Conservation (phyloP, 2,888 invertebrate species). For the Amblyjoppa proteus region DNA sequence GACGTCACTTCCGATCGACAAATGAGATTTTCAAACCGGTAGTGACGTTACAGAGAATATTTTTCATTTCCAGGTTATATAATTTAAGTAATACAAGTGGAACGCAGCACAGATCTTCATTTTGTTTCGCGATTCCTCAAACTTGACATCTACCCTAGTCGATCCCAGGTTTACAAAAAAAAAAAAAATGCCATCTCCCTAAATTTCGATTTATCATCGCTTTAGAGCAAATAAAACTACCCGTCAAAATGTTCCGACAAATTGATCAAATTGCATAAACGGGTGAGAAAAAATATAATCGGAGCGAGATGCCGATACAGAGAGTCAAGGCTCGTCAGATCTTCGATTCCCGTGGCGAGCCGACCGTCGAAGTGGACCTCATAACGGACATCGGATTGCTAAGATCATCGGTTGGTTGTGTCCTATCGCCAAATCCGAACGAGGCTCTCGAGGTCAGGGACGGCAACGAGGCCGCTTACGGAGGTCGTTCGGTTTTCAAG, state of each 20-base stretch:
- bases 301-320: constrained; percentile 86
- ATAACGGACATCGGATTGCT: constrained; percentile 81
- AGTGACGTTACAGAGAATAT: too few species aligned
- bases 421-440: constrained; percentile 72
- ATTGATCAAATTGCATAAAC: not conserved
- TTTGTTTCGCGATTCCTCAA: not conserved
- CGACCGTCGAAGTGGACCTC: constrained; percentile 87
- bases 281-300: not conserved
- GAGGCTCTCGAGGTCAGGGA: constrained; percentile 78
- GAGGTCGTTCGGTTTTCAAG: constrained; percentile 78
- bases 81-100: not conserved
- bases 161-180: constrained; percentile 16
- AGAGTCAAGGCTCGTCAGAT: constrained; percentile 89
- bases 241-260: constrained; percentile 20
- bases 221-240: not conserved
- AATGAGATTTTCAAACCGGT: too few species aligned
- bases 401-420: constrained; percentile 79
- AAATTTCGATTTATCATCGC: constrained; percentile 2
- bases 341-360: constrained; percentile 90
- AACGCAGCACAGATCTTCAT: constrained; percentile 29
- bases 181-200: constrained; percentile 2
- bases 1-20: too few species aligned
- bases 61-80: too few species aligned
- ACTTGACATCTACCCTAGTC: constrained; percentile 7
- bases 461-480: constrained; percentile 76